Evolutionary conservation across 2,113 vertebrate genomes (phyloP), one percentile per base, ranked within the genome.

Genomic region (Hoplias malabaricus): DNA sequence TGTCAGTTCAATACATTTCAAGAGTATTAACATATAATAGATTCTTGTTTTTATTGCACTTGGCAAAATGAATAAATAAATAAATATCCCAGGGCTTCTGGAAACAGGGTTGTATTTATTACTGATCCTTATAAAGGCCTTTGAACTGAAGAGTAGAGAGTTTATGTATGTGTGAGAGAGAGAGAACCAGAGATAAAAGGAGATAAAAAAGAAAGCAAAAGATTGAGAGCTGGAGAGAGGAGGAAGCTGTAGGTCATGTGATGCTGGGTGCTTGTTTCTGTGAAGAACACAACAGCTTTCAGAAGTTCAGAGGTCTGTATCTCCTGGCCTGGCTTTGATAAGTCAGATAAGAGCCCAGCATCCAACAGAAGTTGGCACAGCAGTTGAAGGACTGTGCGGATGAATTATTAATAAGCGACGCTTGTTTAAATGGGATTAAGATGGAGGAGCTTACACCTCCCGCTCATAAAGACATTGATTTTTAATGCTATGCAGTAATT

Each of bases 401-500:
- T 90, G 85, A 87, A 89, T 90, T 87, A 83, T 88, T 87, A 86
- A 89, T 88, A 70, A 85, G 86, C 83, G 79, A 85, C 83, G 84
- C 77, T 85, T 75, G 82, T 86, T 87, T 88, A 85, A 90, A 91
- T 83, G 84, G 82, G 88, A 88, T 89, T 85, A 88, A 89, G 85
- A 89, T 84, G 84, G 79, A 89, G 82, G 78, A 82, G 86, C 85
- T 86, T 84, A 75, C 73, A 43, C 59, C 86, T 87, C 84, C 82
- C 78, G 84, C 87, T 85, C 89, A 89, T 88, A 86, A 88, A 81
- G 82, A 87, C 83, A 87, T 85, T 83, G 88, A 87, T 89, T 89
- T 82, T 80, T 87, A 90, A 89, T 83, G 84, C 83, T 83, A 84
- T 78, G 73, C 84, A 78, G 83, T 84, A 88, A 89, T 88, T 85